phyloP scores from a whole-genome alignment of 2,113 vertebrate species.

The Leucoraja erinaceus region DNA sequence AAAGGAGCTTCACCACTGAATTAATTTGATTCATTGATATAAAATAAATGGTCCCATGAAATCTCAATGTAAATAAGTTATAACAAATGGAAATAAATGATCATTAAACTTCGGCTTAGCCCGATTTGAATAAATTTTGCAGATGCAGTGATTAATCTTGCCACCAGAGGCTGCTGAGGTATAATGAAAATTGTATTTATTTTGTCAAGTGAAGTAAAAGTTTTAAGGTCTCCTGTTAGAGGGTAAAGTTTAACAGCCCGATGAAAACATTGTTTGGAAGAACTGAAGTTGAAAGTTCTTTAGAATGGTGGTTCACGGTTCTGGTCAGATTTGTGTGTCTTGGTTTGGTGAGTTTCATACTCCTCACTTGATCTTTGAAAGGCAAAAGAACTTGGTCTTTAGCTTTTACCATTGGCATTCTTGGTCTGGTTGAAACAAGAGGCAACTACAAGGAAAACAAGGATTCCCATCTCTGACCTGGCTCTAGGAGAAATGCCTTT shows the following conservation, averaged over 20 bases:
- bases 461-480: neutral
- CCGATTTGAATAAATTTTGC: neutral
- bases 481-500: neutral
- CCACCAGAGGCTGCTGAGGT: conserved; percentile 29
- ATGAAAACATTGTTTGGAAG: neutral
- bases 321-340: neutral
- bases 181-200: neutral
- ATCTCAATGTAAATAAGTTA: neutral
- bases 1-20: too few species aligned
- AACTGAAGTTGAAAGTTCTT: neutral
- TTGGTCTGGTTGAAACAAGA: neutral
- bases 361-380: neutral
- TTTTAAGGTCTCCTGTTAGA: neutral
- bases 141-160: neutral
- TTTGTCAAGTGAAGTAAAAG: neutral
- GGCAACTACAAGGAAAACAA: neutral
- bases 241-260: neutral
- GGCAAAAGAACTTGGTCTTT: neutral
- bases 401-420: neutral
- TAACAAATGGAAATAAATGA: neutral
- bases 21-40: neutral
- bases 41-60: neutral
- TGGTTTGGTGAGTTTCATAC: neutral
- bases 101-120: neutral
- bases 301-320: neutral